Conservation (phyloP, 2,888 invertebrate genomes). For the Acleris holmiana region DNA sequence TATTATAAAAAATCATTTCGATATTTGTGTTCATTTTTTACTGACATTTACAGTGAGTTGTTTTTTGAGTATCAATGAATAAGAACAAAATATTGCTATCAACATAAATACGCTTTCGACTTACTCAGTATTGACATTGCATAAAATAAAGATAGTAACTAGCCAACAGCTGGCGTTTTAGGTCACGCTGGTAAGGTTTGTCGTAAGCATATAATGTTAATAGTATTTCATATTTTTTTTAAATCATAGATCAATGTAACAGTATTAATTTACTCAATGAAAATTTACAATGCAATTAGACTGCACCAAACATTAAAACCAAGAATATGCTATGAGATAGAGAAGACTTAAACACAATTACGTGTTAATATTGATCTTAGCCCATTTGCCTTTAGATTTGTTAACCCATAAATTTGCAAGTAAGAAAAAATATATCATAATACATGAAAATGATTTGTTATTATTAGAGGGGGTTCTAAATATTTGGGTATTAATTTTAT, state of each 20-base stretch:
- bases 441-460: slow-evolving; percentile 33
- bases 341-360: slow-evolving; percentile 67
- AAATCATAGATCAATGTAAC: slow-evolving; percentile 59
- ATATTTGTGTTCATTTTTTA: slow-evolving; percentile 65
- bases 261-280: slow-evolving; percentile 63
- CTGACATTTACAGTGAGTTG: slow-evolving; percentile 76
- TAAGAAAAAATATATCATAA: slow-evolving; percentile 25
- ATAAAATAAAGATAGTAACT: slow-evolving; percentile 14
- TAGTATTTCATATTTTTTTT: slow-evolving; percentile 58
- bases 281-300: slow-evolving; percentile 83
- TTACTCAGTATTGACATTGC: slow-evolving; percentile 29
- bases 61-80: slow-evolving; percentile 80
- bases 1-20: slow-evolving; percentile 72
- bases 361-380: slow-evolving; percentile 69
- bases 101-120: slow-evolving; percentile 44
- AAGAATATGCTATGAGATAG: slow-evolving; percentile 75
- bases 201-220: slow-evolving; percentile 55
- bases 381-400: slow-evolving; percentile 76
- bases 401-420: slow-evolving; percentile 57
- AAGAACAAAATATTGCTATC: slow-evolving; percentile 60
- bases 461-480: slow-evolving; percentile 23
- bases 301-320: slow-evolving; percentile 83
- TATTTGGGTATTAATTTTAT: slow-evolving; percentile 4
- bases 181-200: slow-evolving; percentile 51
- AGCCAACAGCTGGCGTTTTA: slow-evolving; percentile 8